A percentile compares a stretch with the other conserved stretches of the same genome.
phyloP scores from a whole-genome alignment of 1,140 invertebrate genomes.

The Drosophila burlai region DNA sequence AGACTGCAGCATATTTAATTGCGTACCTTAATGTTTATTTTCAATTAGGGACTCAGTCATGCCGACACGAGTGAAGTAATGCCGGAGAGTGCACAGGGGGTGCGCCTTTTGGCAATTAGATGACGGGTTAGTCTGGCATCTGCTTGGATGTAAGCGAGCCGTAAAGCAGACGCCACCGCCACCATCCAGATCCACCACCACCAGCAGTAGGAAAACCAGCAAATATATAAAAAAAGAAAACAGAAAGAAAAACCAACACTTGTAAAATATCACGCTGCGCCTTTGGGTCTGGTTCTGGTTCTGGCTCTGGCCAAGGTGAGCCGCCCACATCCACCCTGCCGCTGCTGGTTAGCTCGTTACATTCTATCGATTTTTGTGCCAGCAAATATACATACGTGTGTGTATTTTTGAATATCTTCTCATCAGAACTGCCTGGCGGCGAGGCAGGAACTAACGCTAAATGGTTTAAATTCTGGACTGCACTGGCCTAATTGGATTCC shows the following conservation, averaged over 20 bases:
- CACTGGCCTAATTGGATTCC: conserved; percentile 71
- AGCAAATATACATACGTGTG: conserved; percentile 15
- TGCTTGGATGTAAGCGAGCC: conserved; percentile 69
- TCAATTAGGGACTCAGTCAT: conserved; percentile 72
- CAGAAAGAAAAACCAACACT: conserved; percentile 70
- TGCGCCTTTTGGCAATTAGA: conserved; percentile 79
- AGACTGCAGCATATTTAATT: conserved; percentile 55
- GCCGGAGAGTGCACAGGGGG: conserved; percentile 24
- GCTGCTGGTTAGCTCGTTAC: conserved; percentile 42
- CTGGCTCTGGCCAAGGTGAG: conserved; percentile 70
- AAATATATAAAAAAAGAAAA: conserved; percentile 16
- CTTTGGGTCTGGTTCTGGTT: conserved; percentile 45
- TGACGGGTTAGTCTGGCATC: conserved; percentile 70
- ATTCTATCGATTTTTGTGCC: conserved; percentile 76
- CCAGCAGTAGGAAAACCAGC: conserved; percentile 24
- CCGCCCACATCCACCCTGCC: conserved; percentile 17
- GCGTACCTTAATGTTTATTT: conserved; percentile 69
- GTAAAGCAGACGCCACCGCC: conserved; percentile 64
- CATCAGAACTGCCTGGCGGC: conserved; percentile 26
- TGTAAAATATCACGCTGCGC: conserved; percentile 76
- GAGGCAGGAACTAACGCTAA: conserved; percentile 49
- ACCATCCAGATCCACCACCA: conserved; percentile 29
- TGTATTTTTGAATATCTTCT: conserved; percentile 48
- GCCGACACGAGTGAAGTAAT: conserved; percentile 21
- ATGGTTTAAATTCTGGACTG: conserved; percentile 41